A percentile compares a stretch with the other conserved stretches of the same genome.
These are phyloP conservation scores for Tribolium freemani DNA, from an alignment of 2,888 invertebrate genomes.

Conservation along the genomic window DNA sequence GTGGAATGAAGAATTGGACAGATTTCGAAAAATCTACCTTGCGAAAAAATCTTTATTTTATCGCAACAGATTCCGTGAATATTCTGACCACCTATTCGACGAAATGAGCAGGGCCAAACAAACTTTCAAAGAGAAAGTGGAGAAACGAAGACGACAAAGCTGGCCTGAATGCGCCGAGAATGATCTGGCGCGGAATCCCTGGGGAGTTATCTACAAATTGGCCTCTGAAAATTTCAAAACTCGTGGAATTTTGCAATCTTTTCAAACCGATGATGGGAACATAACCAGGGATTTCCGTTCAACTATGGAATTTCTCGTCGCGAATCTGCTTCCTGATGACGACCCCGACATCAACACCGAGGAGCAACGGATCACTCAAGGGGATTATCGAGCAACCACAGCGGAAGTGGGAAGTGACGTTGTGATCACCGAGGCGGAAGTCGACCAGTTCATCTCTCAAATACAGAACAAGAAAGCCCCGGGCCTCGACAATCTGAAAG, in stretches of 20 bases:
- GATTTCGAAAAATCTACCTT: not conserved
- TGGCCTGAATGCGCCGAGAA: not conserved
- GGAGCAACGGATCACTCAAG: not conserved
- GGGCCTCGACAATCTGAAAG: not conserved
- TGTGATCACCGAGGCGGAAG: not conserved
- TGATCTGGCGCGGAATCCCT: not conserved
- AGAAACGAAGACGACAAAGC: not conserved
- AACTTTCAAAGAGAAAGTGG: not conserved
- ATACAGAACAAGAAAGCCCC: conserved; percentile 10
- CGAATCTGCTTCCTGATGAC: not conserved
- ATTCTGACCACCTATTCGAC: not conserved
- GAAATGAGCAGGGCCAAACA: not conserved
- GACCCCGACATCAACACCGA: not conserved
- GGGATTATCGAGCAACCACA: not conserved
- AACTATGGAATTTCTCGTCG: not conserved
- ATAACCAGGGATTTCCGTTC: not conserved
- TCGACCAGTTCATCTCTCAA: not conserved
- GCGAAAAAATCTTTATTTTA: not conserved
- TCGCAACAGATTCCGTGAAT: not conserved
- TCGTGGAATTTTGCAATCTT: not conserved
- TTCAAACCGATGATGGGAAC: not conserved
- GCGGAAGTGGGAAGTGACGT: not conserved
- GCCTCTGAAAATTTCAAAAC: not conserved
- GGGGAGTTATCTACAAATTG: conserved; percentile 10
- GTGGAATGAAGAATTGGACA: not conserved